phyloP scores from a whole-genome alignment of 2,888 invertebrate genomes.

The Eremobia ochroleuca region DNA sequence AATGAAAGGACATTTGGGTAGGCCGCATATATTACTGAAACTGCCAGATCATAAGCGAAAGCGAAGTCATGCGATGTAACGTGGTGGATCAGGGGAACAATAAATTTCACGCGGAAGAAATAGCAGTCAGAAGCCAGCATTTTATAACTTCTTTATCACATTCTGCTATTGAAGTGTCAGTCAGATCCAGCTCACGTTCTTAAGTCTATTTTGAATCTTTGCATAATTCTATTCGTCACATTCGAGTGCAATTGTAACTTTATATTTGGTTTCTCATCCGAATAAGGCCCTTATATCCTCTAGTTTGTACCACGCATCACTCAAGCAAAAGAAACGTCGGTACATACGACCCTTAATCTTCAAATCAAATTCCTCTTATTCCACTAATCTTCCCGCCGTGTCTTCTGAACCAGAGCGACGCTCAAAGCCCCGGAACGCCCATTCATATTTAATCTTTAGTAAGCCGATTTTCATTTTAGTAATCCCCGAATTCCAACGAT shows the following conservation, averaged over 20 bases:
- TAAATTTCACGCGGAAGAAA: too few relatives aligned
- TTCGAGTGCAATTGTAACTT: background rate
- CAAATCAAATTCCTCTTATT: conserved; percentile 35
- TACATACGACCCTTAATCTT: conserved; percentile 27
- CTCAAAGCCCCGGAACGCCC: conserved; percentile 68
- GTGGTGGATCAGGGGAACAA: too few relatives aligned
- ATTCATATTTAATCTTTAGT: conserved; percentile 80
- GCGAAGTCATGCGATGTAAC: too few relatives aligned
- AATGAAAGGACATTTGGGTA: too few relatives aligned
- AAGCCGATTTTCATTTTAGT: conserved; percentile 82
- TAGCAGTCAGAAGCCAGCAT: too few relatives aligned
- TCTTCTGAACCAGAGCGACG: conserved; percentile 43
- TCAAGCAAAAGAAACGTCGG: conserved; percentile 10
- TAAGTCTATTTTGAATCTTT: background rate
- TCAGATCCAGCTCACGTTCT: background rate
- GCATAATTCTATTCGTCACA: background rate
- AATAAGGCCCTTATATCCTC: too few relatives aligned
- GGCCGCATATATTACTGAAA: too few relatives aligned
- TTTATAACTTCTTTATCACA: too few relatives aligned
- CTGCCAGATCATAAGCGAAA: too few relatives aligned
- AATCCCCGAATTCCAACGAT: conserved; percentile 76
- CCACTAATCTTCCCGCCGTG: conserved; percentile 38
- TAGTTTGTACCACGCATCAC: background rate
- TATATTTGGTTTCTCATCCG: background rate
- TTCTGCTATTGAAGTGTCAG: background rate